Evolutionary conservation across 2,113 vertebrate species (phyloP), one percentile per base, ranked within the genome.

Genomic region (Pipa parva): DNA sequence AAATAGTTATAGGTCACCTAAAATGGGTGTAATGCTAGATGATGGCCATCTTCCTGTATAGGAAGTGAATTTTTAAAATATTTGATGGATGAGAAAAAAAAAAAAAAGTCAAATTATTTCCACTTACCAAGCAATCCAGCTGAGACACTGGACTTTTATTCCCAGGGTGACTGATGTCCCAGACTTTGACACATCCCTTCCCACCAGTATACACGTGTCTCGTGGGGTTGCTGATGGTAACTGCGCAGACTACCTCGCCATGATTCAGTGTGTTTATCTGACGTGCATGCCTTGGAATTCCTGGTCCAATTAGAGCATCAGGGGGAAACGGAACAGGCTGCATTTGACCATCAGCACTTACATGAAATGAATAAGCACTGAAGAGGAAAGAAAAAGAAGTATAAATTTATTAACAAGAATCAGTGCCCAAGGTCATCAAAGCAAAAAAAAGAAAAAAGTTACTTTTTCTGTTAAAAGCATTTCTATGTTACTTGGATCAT

Each of bases 91-190:
- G n/a, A n/a, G n/a, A n/a, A n/a, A n/a, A n/a, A n/a, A n/a, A n/a
- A n/a, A n/a, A n/a, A n/a, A n/a, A n/a, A n/a, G n/a, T n/a, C n/a
- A n/a, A n/a, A n/a, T n/a, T n/a, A 3, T 18, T 24, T 50, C 51
- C 37, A 79, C 88, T 75, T 75, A 92, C 90, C 87, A 92, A 78
- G 58, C 90, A 92, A 78, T 92, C 90, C 15, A 92, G 83, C 72
- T 92, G 90, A 52, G 90, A 92, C 17, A 92, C 90, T 0, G 90
- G 90, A 59, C 88, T 92, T 78, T 92, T 92, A 74, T 89, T 92
- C 61, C 91, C 89, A 2, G 91, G 87, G 0, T 92, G 90, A 15
- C 89, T 90, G 76, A 91, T 91, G 76, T 91, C 90, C 89, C 91
- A 92, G 59, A 92, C 87, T 63, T 92, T 92, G 71, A 92, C 89